phyloP scores from a whole-genome alignment of 2,888 invertebrate genomes.

The Halocaridina rubra region DNA sequence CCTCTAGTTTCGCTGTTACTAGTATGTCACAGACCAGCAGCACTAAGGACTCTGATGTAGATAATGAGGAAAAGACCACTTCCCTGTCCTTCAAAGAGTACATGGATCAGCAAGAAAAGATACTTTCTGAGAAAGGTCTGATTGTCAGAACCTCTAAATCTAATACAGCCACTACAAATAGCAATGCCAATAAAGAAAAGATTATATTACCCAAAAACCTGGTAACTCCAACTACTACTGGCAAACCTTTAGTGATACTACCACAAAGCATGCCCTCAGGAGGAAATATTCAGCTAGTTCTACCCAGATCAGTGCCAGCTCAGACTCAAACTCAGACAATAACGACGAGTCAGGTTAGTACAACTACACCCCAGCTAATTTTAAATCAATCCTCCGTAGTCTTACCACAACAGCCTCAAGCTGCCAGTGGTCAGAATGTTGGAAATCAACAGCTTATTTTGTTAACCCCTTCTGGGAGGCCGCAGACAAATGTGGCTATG shows the following conservation, averaged over 20 bases:
- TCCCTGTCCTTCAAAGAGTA: slow-evolving; percentile 47
- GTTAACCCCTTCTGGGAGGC: slow-evolving; percentile 30
- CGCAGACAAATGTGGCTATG: slow-evolving; percentile 20
- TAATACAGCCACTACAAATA: background rate
- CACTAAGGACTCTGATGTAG: background rate
- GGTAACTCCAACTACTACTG: background rate
- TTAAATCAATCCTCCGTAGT: slow-evolving; percentile 26
- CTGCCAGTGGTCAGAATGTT: background rate
- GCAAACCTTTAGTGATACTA: background rate
- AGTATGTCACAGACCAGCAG: background rate
- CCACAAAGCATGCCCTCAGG: slow-evolving; percentile 12
- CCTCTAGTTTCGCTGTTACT: background rate
- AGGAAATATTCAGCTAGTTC: background rate
- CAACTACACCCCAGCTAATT: background rate
- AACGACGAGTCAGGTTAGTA: background rate
- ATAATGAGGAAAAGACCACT: slow-evolving; percentile 32
- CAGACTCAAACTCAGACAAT: background rate
- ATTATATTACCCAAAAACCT: background rate
- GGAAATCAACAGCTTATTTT: slow-evolving; percentile 34
- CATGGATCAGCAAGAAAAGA: slow-evolving; percentile 45
- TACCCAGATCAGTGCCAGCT: background rate
- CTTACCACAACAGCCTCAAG: slow-evolving; percentile 3
- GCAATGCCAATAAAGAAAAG: background rate
- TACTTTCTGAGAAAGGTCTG: slow-evolving; percentile 27
- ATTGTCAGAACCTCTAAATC: slow-evolving; percentile 13